phyloP scores from a whole-genome alignment of 2,888 invertebrate species.

The Drosophila pseudotalamancana region DNA sequence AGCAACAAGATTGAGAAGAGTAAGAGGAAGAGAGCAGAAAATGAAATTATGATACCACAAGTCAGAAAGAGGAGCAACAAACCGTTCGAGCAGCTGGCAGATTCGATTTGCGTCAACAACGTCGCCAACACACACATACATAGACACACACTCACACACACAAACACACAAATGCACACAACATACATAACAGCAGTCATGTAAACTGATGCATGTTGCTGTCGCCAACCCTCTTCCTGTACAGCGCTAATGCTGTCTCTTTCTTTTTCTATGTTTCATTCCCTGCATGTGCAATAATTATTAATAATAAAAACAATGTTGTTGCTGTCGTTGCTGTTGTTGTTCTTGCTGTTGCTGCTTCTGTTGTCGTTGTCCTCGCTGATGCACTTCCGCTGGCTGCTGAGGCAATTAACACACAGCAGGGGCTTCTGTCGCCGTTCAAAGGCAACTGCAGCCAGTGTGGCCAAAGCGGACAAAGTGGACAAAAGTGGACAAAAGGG shows the following conservation, averaged over 20 bases:
- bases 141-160: background rate
- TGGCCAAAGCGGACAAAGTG: background rate
- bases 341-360: background rate
- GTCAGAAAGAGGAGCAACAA: slow-evolving; percentile 63
- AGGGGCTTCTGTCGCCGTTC: slow-evolving; percentile 17
- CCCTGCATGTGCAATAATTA: slow-evolving; percentile 70
- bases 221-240: background rate
- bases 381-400: slow-evolving; percentile 51
- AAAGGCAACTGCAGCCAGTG: too few species aligned
- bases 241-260: background rate
- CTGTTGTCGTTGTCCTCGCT: slow-evolving; percentile 44
- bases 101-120: slow-evolving; percentile 76
- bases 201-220: slow-evolving; percentile 43
- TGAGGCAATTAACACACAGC: slow-evolving; percentile 69
- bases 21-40: slow-evolving; percentile 16
- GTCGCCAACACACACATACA: slow-evolving; percentile 10
- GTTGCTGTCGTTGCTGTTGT: slow-evolving; percentile 20
- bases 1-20: slow-evolving; percentile 16
- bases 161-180: background rate
- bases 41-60: slow-evolving; percentile 55
- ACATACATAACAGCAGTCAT: slow-evolving; percentile 29
- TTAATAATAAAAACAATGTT: slow-evolving; percentile 72
- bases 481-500: slow-evolving; percentile 34
- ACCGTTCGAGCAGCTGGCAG: slow-evolving; percentile 63
- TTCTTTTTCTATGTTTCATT: background rate